These are phyloP conservation scores for Cassiopea andromeda DNA, from an alignment of 30 jellyfish, hydroid and myxozoan genomes.

Conservation along the genomic window DNA sequence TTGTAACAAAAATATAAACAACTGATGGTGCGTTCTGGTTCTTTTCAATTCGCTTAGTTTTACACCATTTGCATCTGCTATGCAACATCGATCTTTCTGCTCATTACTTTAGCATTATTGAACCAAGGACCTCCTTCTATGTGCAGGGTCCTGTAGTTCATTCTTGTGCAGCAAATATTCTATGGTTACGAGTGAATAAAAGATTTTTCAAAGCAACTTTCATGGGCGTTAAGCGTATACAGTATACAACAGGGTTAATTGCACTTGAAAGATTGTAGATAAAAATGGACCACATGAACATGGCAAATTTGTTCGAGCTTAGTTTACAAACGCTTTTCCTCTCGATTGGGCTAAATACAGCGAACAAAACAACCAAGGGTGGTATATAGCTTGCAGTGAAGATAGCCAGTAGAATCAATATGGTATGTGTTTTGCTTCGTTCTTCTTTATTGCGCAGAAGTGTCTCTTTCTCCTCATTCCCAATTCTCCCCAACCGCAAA, in stretches of 20 bases:
- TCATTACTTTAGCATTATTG: no score
- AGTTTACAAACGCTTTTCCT: not conserved
- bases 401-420: not conserved
- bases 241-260: conserved; percentile 34
- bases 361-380: not conserved
- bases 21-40: no score
- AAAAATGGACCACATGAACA: conserved; percentile 20
- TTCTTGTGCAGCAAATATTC: not conserved
- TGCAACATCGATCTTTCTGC: no score
- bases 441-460: conserved; percentile 5
- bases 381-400: conserved; percentile 15
- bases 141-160: no score
- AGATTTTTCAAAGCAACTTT: not conserved
- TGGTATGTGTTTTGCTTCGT: conserved; percentile 13
- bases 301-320: not conserved
- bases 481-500: not conserved
- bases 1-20: no score
- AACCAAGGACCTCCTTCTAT: no score
- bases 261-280: conserved; percentile 13
- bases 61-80: no score
- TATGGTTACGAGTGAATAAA: not conserved
- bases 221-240: conserved; percentile 8
- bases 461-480: not conserved
- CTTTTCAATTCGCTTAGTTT: no score
- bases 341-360: not conserved